Percentiles rank a stretch among this genome's conserved stretches.
phyloP scores from a whole-genome alignment of 2,113 vertebrate genomes.

The Gymnocephalus cernua region DNA sequence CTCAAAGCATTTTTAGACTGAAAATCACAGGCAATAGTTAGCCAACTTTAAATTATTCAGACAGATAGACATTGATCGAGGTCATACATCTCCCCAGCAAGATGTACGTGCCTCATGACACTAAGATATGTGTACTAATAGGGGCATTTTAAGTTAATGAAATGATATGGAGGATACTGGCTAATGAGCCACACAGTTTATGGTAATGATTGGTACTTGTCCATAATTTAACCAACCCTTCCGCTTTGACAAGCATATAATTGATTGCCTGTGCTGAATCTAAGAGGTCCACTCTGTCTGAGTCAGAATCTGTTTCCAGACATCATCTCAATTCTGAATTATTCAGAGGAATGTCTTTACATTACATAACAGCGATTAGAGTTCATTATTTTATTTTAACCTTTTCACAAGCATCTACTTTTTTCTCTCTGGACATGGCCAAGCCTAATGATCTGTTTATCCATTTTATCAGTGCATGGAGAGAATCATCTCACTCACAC shows the following conservation, averaged over 20 bases:
- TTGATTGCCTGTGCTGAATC: conserved; percentile 50
- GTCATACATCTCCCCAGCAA: conserved; percentile 32
- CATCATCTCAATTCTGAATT: conserved; percentile 29
- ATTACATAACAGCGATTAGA: conserved; percentile 26
- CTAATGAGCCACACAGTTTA: conserved; percentile 64
- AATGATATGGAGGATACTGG: conserved; percentile 55
- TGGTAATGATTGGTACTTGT: conserved; percentile 63
- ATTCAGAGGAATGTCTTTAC: conserved; percentile 8
- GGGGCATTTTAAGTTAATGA: conserved; percentile 59
- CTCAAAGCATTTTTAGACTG: conserved; percentile 16
- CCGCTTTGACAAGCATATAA: conserved; percentile 60
- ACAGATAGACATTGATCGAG: background rate
- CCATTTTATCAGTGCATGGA: conserved; percentile 55
- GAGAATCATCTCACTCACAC: conserved; percentile 65
- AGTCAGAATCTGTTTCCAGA: conserved; percentile 34
- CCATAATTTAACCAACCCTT: conserved; percentile 62
- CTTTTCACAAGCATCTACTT: conserved; percentile 22
- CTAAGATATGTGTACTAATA: conserved; percentile 25
- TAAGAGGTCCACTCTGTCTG: conserved; percentile 37
- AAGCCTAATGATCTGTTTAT: conserved; percentile 79
- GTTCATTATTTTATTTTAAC: conserved; percentile 36
- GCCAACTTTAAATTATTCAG: conserved; percentile 10
- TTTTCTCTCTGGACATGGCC: conserved; percentile 26
- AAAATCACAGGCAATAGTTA: conserved; percentile 30
- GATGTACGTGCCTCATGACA: background rate